phyloP scores from a whole-genome alignment of 2,113 vertebrate species.

The Nestor notabilis region DNA sequence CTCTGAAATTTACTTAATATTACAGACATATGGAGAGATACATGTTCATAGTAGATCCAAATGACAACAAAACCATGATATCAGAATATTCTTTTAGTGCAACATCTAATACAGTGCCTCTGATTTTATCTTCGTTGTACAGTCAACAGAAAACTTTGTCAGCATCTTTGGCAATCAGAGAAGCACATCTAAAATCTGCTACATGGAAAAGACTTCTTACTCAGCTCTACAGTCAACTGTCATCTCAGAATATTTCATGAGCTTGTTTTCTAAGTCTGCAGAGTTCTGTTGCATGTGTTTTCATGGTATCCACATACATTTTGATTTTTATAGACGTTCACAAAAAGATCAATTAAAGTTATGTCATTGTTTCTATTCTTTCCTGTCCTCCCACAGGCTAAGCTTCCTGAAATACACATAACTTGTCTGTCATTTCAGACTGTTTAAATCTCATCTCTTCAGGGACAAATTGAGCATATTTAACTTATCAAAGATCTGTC shows the following conservation, averaged over 20 bases:
- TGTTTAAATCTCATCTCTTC: neutral
- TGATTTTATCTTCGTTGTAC: neutral
- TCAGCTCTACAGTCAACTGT: neutral
- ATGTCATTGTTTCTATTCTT: neutral
- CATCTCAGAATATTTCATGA: neutral
- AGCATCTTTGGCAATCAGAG: neutral
- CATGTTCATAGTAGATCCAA: neutral
- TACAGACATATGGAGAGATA: neutral
- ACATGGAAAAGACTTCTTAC: neutral
- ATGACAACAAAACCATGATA: neutral
- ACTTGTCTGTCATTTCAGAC: neutral
- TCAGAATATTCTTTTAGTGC: neutral
- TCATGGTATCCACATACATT: neutral
- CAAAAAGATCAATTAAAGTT: neutral
- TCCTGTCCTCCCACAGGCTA: neutral
- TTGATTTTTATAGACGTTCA: neutral
- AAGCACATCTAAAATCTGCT: neutral
- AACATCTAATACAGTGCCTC: neutral
- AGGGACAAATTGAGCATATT: neutral
- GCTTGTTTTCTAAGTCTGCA: neutral
- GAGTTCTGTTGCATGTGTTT: neutral
- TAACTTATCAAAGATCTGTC: neutral
- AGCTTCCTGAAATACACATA: neutral
- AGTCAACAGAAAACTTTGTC: neutral
- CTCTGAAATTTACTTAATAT: neutral